Evolutionary conservation across 2,888 invertebrate genomes (phyloP).

Genomic region (Merodon equestris): DNA sequence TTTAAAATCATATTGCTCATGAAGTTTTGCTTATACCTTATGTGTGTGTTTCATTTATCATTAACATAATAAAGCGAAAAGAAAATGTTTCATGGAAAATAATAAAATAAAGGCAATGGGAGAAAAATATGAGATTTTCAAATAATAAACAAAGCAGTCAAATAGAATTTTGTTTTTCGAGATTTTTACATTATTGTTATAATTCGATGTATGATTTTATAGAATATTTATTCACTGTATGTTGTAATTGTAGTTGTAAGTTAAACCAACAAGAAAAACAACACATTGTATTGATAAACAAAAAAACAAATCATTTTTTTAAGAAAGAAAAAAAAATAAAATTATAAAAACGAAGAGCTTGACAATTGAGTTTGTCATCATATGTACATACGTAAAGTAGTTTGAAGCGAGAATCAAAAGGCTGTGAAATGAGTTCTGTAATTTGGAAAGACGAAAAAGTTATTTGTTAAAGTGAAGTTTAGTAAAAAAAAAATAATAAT

Average conservation of each 20-base stretch:
- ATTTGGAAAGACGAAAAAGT: too few species aligned
- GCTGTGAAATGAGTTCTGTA: too few species aligned
- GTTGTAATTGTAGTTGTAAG: conserved; percentile 57
- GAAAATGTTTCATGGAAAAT: too few species aligned
- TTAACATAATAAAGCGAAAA: conserved; percentile 47
- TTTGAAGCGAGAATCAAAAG: too few species aligned
- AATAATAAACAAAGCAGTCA: conserved; percentile 23
- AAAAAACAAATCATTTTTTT: not conserved
- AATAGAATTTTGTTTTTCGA: conserved; percentile 9
- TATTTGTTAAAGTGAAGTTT: conserved; percentile 42
- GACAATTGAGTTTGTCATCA: conserved; percentile 51
- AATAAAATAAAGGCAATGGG: conserved; percentile 12
- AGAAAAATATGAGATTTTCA: conserved; percentile 11
- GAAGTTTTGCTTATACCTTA: conserved; percentile 56
- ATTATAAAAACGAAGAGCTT: conserved; percentile 31
- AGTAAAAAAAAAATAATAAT: conserved; percentile 15
- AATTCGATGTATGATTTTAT: too few species aligned
- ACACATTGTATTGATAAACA: conserved; percentile 8
- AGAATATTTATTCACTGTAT: conserved; percentile 35
- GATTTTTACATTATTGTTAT: too few species aligned
- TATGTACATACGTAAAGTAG: conserved; percentile 11
- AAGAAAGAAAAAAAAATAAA: conserved; percentile 42
- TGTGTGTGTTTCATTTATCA: conserved; percentile 56
- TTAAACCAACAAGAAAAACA: conserved; percentile 21
- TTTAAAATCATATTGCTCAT: conserved; percentile 58